Percentiles rank a stretch among this genome's conserved stretches.
Conservation (phyloP, 2,113 vertebrate species). For the Chascanopsetta lugubris region DNA sequence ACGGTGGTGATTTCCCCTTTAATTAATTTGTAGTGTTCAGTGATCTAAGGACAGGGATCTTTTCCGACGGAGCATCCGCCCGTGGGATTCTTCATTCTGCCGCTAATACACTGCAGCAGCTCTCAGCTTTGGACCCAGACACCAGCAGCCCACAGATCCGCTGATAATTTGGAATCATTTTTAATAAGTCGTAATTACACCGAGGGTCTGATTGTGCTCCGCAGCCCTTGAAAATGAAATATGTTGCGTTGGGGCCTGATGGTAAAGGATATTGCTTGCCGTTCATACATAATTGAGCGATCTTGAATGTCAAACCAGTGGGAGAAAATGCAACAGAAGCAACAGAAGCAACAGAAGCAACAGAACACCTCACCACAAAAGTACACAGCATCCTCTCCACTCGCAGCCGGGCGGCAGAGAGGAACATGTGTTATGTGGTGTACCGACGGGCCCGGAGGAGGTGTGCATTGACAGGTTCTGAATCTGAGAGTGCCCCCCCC, state of each 20-base stretch:
- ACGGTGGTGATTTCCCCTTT: slow-evolving; percentile 44
- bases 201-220: slow-evolving; percentile 83
- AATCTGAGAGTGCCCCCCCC: slow-evolving; percentile 32
- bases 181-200: slow-evolving; percentile 86
- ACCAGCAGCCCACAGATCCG: slow-evolving; percentile 76
- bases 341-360: slow-evolving; percentile 79
- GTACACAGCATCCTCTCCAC: slow-evolving; percentile 63
- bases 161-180: slow-evolving; percentile 83
- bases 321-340: slow-evolving; percentile 83
- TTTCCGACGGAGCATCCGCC: slow-evolving; percentile 60
- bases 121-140: slow-evolving; percentile 78
- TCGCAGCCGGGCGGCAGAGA: slow-evolving; percentile 53
- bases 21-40: slow-evolving; percentile 56
- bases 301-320: slow-evolving; percentile 87
- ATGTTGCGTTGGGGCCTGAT: slow-evolving; percentile 83
- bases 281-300: slow-evolving; percentile 88
- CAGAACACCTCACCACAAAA: slow-evolving; percentile 78
- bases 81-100: slow-evolving; percentile 58
- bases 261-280: slow-evolving; percentile 86
- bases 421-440: slow-evolving; percentile 78
- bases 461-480: slow-evolving; percentile 60
- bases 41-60: slow-evolving; percentile 60
- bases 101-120: slow-evolving; percentile 64
- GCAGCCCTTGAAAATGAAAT: slow-evolving; percentile 85
- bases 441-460: slow-evolving; percentile 69